A percentile compares a stretch with the other conserved stretches of the same genome.
These are phyloP conservation scores for Pollenia labialis DNA, from an alignment of 2,888 invertebrate genomes.

Conservation along the genomic window DNA sequence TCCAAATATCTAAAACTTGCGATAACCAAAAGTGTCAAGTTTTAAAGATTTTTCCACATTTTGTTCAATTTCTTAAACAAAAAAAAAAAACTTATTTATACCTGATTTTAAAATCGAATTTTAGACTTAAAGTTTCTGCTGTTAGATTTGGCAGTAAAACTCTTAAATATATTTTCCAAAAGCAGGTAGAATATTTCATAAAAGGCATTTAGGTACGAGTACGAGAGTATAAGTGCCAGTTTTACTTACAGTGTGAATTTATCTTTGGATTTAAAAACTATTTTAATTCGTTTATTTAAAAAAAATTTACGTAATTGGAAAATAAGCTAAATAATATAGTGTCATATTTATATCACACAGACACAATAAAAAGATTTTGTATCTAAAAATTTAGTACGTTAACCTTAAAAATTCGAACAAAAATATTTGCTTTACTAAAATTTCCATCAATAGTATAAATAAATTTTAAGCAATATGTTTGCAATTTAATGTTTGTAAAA, in stretches of 20 bases:
- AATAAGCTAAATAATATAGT: conserved; percentile 23
- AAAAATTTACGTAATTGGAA: conserved; percentile 43
- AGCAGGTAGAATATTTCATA: conserved; percentile 63
- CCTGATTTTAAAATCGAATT: conserved; percentile 43
- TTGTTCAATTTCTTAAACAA: conserved; percentile 17
- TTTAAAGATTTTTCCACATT: conserved; percentile 28
- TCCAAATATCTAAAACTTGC: conserved; percentile 50
- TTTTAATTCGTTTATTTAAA: conserved; percentile 27
- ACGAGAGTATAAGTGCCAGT: conserved; percentile 9
- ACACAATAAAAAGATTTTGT: too few species aligned
- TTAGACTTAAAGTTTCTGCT: conserved; percentile 38
- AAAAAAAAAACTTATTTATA: conserved; percentile 9
- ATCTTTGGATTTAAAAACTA: conserved; percentile 43
- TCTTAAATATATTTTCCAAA: conserved; percentile 16
- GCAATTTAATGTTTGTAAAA: too few species aligned
- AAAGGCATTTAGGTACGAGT: conserved; percentile 30
- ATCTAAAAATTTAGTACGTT: too few species aligned
- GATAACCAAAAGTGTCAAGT: conserved; percentile 68
- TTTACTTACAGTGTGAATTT: conserved; percentile 2
- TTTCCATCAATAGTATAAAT: too few species aligned
- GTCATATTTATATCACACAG: conserved; percentile 11
- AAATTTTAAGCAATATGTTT: too few species aligned
- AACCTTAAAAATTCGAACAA: too few species aligned
- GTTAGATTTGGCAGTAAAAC: neutral
- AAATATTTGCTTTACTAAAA: too few species aligned